phyloP scores from a whole-genome alignment of 1,140 invertebrate genomes.

The Saccostrea echinata region DNA sequence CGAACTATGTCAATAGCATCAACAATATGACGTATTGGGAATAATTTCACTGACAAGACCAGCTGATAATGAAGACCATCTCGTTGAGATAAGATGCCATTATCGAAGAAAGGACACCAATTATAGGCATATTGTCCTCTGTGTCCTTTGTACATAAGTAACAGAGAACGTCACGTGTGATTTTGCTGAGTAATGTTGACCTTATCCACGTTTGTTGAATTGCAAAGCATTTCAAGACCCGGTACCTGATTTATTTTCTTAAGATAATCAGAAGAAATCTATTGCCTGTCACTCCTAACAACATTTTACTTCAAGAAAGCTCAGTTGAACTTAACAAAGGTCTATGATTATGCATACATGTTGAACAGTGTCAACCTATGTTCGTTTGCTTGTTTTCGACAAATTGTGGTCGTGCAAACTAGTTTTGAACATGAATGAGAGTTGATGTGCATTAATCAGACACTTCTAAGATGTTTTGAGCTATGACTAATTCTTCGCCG shows the following conservation, averaged over 20 bases:
- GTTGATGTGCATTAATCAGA: neutral
- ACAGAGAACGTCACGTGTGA: too few species aligned
- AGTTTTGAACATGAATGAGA: neutral
- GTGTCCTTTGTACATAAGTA: too few species aligned
- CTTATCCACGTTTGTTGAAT: neutral
- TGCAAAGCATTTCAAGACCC: neutral
- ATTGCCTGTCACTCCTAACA: neutral
- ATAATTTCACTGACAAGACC: too few species aligned
- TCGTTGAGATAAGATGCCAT: too few species aligned
- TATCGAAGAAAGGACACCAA: too few species aligned
- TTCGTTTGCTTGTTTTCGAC: neutral
- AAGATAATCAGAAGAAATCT: neutral
- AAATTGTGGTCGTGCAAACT: neutral
- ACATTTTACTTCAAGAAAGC: neutral
- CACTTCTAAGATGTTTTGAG: neutral
- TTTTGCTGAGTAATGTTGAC: neutral
- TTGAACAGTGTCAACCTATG: neutral
- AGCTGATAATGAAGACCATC: too few species aligned
- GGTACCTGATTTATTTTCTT: neutral
- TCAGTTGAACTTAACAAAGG: neutral
- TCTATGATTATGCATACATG: slow-evolving; percentile 6
- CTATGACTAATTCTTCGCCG: neutral
- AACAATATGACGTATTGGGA: too few species aligned
- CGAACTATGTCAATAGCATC: too few species aligned
- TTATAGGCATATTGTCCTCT: too few species aligned